A percentile compares a stretch with the other conserved stretches of the same genome.
Conservation (phyloP, 2,888 invertebrate genomes). For the Cremastinae sp. region DNA sequence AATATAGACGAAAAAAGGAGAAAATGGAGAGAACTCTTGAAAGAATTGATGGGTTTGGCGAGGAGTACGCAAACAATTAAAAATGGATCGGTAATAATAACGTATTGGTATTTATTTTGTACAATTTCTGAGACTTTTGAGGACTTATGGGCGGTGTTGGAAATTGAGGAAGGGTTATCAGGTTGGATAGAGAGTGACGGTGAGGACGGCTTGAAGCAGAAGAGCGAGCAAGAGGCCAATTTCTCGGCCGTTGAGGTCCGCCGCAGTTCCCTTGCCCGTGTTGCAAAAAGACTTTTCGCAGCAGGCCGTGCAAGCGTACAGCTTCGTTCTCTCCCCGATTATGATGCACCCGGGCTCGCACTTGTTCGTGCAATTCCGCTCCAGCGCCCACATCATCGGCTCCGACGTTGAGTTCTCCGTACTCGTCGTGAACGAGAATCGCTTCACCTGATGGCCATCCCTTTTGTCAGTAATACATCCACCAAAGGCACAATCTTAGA, state of each 20-base stretch:
- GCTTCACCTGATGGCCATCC: too few species aligned
- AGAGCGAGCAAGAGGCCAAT: conserved; percentile 74
- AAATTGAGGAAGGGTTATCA: conserved; percentile 64
- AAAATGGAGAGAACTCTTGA: too few species aligned
- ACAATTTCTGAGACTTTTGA: neutral
- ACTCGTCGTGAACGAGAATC: conserved; percentile 91
- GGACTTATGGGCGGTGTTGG: conserved; percentile 65
- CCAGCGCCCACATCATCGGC: conserved; percentile 90
- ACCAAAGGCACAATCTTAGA: too few species aligned
- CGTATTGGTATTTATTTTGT: neutral
- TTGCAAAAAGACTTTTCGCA: conserved; percentile 91
- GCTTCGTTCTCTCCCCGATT: conserved; percentile 93
- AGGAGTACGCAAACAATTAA: too few species aligned
- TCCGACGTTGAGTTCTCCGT: conserved; percentile 90
- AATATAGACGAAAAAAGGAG: too few species aligned
- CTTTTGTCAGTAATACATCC: too few species aligned
- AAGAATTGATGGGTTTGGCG: too few species aligned
- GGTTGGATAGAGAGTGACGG: conserved; percentile 75
- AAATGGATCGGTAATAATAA: neutral
- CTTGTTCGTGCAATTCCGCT: conserved; percentile 90
- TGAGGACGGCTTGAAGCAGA: conserved; percentile 72
- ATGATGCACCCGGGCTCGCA: conserved; percentile 94
- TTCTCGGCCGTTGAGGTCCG: conserved; percentile 68
- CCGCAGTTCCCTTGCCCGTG: conserved; percentile 83
- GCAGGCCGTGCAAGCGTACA: conserved; percentile 93